These are phyloP conservation scores for Steromphala cineraria DNA, from an alignment of 2,888 invertebrate species.

Conservation along the genomic window DNA sequence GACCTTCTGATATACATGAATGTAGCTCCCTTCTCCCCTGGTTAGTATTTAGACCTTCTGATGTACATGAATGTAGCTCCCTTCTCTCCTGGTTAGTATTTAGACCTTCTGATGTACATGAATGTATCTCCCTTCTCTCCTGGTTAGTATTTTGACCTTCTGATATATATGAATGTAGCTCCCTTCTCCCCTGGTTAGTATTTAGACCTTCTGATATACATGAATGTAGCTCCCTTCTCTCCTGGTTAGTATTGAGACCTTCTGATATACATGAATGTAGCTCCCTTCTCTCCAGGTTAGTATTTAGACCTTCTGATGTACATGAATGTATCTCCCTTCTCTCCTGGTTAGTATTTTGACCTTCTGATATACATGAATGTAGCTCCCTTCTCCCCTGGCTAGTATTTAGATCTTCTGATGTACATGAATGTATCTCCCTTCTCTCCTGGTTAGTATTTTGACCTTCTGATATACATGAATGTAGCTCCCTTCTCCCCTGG, in stretches of 20 bases:
- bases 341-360: too few relatives aligned
- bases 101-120: not conserved
- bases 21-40: too few relatives aligned
- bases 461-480: too few relatives aligned
- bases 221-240: not conserved
- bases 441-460: not conserved
- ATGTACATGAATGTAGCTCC: constrained; percentile 3
- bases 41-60: too few relatives aligned
- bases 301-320: not conserved
- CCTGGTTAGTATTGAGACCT: not conserved
- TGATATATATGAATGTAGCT: too few relatives aligned
- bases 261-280: not conserved
- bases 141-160: not conserved
- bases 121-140: not conserved
- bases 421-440: not conserved
- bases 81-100: not conserved
- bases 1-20: too few relatives aligned
- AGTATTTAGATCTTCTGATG: not conserved
- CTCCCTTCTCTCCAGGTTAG: not conserved
- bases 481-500: too few relatives aligned
- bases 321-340: too few relatives aligned
- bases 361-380: not conserved
- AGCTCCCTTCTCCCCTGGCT: not conserved
- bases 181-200: too few relatives aligned
- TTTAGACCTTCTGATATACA: too few relatives aligned